A percentile compares a stretch with the other conserved stretches of the same genome.
phyloP scores from a whole-genome alignment of 2,797 vertebrate genomes.

The Acestrorhynchus altus region DNA sequence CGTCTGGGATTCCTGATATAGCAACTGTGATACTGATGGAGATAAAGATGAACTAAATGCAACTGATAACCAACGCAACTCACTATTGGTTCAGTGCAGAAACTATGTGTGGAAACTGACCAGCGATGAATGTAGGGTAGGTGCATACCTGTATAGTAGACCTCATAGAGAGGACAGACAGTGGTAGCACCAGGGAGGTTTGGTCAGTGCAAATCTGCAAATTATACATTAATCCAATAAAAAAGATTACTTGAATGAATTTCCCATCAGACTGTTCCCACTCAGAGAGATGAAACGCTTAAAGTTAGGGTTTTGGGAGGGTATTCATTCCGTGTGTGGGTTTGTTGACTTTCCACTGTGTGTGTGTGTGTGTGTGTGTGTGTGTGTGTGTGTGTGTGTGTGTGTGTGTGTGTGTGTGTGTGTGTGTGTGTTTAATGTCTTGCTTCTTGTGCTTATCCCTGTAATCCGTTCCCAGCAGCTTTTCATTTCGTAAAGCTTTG shows the following conservation, averaged over 20 bases:
- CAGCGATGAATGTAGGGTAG: too few species aligned
- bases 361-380: neutral
- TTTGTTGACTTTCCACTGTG: neutral
- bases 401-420: neutral
- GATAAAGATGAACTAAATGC: too few species aligned
- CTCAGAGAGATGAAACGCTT: neutral
- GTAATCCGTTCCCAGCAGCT: constrained; percentile 74
- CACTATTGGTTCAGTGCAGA: too few species aligned
- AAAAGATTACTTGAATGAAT: neutral
- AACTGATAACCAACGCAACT: too few species aligned
- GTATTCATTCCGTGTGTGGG: neutral
- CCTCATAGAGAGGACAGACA: neutral
- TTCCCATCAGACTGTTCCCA: neutral
- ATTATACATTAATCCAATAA: neutral
- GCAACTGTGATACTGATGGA: too few species aligned
- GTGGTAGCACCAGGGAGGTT: too few species aligned
- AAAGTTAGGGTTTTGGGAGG: neutral
- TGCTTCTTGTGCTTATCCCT: constrained; percentile 63
- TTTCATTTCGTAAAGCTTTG: constrained; percentile 48
- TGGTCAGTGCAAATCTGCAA: neutral
- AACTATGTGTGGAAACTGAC: too few species aligned
- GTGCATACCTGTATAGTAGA: neutral
- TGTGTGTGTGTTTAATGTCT: constrained; percentile 63
- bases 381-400: neutral
- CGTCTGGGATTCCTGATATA: too few species aligned